These are phyloP conservation scores for Paedocypris micromegethes DNA, from an alignment of 2,797 vertebrate species.

Conservation along the genomic window DNA sequence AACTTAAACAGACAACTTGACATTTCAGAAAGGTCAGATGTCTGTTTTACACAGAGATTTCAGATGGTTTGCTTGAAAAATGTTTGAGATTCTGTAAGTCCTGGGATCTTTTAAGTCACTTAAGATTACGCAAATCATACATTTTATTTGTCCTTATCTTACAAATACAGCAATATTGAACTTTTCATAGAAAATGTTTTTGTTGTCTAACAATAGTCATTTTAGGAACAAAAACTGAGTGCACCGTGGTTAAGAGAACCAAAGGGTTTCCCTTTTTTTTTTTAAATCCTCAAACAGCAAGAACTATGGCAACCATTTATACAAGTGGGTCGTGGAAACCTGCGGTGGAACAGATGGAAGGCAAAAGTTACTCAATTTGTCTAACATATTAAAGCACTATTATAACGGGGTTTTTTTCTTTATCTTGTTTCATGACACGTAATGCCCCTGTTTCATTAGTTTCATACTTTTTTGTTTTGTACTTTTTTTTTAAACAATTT, in stretches of 20 bases:
- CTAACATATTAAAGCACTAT: no score
- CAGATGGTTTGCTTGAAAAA: slow-evolving; percentile 23
- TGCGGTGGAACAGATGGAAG: slow-evolving; percentile 21
- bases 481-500: no score
- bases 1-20: slow-evolving; percentile 26
- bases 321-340: slow-evolving; percentile 25
- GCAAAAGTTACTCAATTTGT: background rate
- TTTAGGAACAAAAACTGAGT: slow-evolving; percentile 6
- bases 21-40: slow-evolving; percentile 58
- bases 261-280: slow-evolving; percentile 38
- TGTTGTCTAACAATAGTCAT: slow-evolving; percentile 14
- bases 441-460: no score
- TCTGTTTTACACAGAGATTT: slow-evolving; percentile 50
- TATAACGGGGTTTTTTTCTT: no score
- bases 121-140: background rate
- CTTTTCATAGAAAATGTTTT: no score
- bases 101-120: background rate
- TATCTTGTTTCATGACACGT: no score
- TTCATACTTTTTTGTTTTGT: no score
- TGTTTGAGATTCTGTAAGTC: background rate
- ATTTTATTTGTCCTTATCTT: no score
- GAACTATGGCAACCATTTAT: slow-evolving; percentile 29
- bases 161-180: no score
- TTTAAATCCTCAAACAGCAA: slow-evolving; percentile 16
- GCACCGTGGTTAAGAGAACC: slow-evolving; percentile 42